Conservation (phyloP, 2,888 invertebrate genomes). For the Acanthopleura granulata region DNA sequence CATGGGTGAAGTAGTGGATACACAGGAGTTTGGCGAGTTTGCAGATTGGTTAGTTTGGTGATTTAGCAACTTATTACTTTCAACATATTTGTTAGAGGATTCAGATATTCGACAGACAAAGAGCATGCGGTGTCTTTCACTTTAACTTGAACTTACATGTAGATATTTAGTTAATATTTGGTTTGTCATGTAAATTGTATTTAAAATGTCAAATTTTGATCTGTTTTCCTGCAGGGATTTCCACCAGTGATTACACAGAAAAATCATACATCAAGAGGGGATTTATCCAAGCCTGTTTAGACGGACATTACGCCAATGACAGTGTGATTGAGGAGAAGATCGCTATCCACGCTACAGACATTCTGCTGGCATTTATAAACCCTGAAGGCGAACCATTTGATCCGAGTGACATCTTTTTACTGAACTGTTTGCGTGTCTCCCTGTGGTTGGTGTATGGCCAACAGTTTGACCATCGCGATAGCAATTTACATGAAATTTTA, state of each 20-base stretch:
- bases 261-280: conserved; percentile 44
- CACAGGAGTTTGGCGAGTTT: too few species aligned
- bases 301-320: conserved; percentile 39
- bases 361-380: conserved; percentile 38
- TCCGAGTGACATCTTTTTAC: conserved; percentile 38
- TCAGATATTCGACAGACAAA: too few species aligned
- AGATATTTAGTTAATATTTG: too few species aligned
- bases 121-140: too few species aligned
- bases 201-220: background rate
- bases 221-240: conserved; percentile 40
- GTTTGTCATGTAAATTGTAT: too few species aligned
- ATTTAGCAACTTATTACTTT: too few species aligned
- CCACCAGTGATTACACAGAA: conserved; percentile 42
- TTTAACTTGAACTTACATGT: too few species aligned
- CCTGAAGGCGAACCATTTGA: conserved; percentile 36
- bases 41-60: too few species aligned
- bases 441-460: conserved; percentile 47
- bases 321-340: conserved; percentile 43
- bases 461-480: conserved; percentile 42
- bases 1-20: too few species aligned
- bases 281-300: conserved; percentile 44
- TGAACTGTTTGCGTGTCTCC: conserved; percentile 49
- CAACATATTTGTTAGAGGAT: too few species aligned
- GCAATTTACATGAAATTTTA: conserved; percentile 43
- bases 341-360: conserved; percentile 39